Conservation (phyloP, 2,888 invertebrate genomes). For the Amblyteles armatorius region DNA sequence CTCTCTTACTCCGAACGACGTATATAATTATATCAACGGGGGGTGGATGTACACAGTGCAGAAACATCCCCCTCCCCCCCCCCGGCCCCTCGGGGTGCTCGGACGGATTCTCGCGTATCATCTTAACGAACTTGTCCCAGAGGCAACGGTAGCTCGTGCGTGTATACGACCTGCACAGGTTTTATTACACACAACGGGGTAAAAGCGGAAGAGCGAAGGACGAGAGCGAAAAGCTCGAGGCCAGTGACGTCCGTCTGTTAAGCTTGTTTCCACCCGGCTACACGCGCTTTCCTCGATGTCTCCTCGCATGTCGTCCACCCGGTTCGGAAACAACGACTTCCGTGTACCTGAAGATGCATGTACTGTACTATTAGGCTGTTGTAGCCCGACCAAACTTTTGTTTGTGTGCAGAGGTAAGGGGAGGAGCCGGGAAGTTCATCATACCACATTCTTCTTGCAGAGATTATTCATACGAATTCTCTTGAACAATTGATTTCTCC, state of each 20-base stretch:
- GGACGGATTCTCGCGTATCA: slow-evolving; percentile 70
- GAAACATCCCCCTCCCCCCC: neutral
- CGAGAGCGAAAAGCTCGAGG: slow-evolving; percentile 45
- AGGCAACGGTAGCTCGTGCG: slow-evolving; percentile 28
- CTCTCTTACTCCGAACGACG: neutral
- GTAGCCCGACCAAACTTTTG: no score
- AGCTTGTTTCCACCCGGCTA: slow-evolving; percentile 55
- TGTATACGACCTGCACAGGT: slow-evolving; percentile 66
- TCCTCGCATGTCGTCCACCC: slow-evolving; percentile 11
- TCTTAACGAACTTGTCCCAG: slow-evolving; percentile 74
- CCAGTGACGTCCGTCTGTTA: slow-evolving; percentile 47
- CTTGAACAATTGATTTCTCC: no score
- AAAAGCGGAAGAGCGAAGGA: slow-evolving; percentile 29
- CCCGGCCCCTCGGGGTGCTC: no score
- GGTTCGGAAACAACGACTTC: slow-evolving; percentile 5
- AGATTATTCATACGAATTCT: no score
- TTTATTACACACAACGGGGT: slow-evolving; percentile 70
- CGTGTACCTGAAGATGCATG: slow-evolving; percentile 24
- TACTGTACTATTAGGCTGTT: neutral
- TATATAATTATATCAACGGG: slow-evolving; percentile 47
- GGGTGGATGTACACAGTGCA: neutral
- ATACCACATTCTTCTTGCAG: no score
- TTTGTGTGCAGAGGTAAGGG: no score
- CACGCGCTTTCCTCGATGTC: slow-evolving; percentile 41
- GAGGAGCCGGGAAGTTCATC: no score